A percentile compares a stretch with the other conserved stretches of the same genome.
Conservation (phyloP, 1,140 invertebrate genomes). For the Drosophila sturtevanti region DNA sequence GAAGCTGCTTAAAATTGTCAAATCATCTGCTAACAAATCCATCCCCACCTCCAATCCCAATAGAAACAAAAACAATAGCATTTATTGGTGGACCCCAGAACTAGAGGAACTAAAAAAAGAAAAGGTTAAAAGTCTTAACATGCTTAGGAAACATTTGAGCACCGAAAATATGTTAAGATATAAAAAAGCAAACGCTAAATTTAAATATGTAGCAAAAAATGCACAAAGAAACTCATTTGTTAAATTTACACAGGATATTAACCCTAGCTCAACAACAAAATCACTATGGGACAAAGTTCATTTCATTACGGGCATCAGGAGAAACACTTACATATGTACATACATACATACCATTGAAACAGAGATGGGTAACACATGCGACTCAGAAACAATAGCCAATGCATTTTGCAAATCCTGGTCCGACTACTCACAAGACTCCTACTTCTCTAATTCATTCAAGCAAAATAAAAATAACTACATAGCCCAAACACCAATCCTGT, state of each 20-base stretch:
- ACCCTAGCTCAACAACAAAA: background rate
- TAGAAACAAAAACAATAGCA: background rate
- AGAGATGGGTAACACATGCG: background rate
- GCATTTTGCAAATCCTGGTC: constrained; percentile 11
- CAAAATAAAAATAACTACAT: background rate
- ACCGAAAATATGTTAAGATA: constrained; percentile 3
- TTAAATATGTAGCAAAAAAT: background rate
- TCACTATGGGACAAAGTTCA: no score
- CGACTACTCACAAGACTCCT: constrained; percentile 1
- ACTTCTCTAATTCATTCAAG: background rate
- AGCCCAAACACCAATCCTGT: background rate
- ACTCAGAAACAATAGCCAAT: constrained; percentile 7
- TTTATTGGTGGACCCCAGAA: background rate
- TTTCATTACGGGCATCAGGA: background rate
- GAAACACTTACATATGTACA: background rate
- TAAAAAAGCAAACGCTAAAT: constrained; percentile 9
- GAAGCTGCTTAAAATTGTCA: background rate
- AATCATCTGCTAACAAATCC: background rate
- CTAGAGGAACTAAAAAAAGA: constrained; percentile 3
- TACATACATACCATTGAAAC: no score
- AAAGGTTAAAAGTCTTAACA: background rate
- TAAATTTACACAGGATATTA: constrained; percentile 10
- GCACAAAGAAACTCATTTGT: constrained; percentile 11
- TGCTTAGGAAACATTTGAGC: no score
- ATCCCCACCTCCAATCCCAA: background rate